Conservation (phyloP, 2,797 vertebrate species). For the Microctenopoma lineatum region DNA sequence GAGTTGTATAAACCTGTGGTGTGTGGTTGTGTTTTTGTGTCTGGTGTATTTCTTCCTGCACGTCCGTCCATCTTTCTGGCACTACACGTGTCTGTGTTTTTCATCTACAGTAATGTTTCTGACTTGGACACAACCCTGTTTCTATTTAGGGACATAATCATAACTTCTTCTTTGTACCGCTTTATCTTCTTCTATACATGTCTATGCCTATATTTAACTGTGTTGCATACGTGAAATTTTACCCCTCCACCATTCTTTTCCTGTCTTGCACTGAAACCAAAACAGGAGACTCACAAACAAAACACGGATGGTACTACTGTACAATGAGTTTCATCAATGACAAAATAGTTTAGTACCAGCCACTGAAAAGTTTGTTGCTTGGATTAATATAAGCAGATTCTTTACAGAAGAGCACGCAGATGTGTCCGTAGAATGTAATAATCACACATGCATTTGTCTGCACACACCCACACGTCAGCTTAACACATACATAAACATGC, state of each 20-base stretch:
- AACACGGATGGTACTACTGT: too few relatives aligned
- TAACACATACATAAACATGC: conserved; percentile 41
- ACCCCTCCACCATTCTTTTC: too few relatives aligned
- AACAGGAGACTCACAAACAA: too few relatives aligned
- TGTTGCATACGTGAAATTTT: too few relatives aligned
- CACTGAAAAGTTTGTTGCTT: neutral
- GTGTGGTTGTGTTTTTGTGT: conserved; percentile 38
- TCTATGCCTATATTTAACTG: neutral
- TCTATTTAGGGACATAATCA: neutral
- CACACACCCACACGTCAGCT: conserved; percentile 23
- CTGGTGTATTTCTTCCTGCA: conserved; percentile 24
- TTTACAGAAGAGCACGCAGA: neutral
- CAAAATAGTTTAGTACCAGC: neutral
- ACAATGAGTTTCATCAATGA: too few relatives aligned
- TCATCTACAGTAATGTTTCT: neutral
- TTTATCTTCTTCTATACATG: neutral
- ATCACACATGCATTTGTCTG: conserved; percentile 19
- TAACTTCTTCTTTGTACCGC: neutral
- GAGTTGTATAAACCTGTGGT: conserved; percentile 53
- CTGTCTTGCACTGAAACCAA: too few relatives aligned
- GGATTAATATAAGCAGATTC: neutral
- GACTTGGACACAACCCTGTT: neutral
- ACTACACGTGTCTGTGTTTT: neutral
- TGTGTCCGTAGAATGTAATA: conserved; percentile 12
- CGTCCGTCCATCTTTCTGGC: conserved; percentile 10